These are phyloP conservation scores for Candoia aspera DNA, from an alignment of 2,113 vertebrate genomes.

Conservation along the genomic window DNA sequence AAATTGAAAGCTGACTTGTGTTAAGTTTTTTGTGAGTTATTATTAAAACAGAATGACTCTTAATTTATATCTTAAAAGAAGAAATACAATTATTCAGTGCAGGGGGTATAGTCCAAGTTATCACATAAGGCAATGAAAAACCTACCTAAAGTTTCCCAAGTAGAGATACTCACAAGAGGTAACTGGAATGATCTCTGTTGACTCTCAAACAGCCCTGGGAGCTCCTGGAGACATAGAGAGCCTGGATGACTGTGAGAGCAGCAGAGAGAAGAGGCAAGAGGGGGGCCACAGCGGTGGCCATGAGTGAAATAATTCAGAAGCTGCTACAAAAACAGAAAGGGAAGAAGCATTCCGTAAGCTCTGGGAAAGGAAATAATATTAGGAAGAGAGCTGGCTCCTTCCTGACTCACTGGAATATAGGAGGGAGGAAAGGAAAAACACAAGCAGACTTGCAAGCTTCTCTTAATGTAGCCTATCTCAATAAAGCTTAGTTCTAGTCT, in stretches of 20 bases:
- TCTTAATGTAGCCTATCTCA: neutral
- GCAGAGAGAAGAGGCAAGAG: neutral
- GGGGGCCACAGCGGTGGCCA: neutral
- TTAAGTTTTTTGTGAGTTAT: conserved; percentile 2
- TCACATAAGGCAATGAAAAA: neutral
- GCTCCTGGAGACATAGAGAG: neutral
- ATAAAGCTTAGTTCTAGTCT: neutral
- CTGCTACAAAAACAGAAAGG: neutral
- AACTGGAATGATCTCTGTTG: neutral
- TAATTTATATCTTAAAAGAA: neutral
- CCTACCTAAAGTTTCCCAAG: neutral
- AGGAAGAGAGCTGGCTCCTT: neutral
- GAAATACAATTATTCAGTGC: neutral
- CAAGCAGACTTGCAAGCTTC: neutral
- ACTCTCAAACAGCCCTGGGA: neutral
- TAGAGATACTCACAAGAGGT: no score
- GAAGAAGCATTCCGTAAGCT: neutral
- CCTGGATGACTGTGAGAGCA: neutral
- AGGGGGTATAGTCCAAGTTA: neutral
- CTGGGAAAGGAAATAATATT: neutral
- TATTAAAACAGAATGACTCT: neutral
- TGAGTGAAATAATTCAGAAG: neutral
- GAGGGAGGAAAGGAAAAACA: no score
- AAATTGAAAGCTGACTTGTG: neutral
- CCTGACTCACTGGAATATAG: no score